Percentiles rank a stretch among this genome's conserved stretches.
These are phyloP conservation scores for Sycophila sp. DNA, from an alignment of 1,140 invertebrate genomes.

Conservation along the genomic window DNA sequence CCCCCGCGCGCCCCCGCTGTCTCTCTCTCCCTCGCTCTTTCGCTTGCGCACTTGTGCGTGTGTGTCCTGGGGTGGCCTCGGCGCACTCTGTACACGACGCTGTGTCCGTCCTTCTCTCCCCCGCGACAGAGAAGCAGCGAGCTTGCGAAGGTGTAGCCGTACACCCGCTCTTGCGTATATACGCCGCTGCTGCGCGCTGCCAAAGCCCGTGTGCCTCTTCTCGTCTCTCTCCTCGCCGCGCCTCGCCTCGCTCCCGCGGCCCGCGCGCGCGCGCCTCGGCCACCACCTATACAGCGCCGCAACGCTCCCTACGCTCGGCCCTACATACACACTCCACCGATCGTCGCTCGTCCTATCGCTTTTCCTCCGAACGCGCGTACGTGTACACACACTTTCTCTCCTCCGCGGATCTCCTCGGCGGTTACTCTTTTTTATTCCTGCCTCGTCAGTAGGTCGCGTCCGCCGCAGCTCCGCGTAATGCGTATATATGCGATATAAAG, in stretches of 20 bases:
- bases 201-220: background rate
- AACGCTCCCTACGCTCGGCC: background rate
- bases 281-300: background rate
- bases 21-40: background rate
- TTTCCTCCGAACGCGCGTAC: too few relatives aligned
- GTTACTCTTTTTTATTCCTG: too few relatives aligned
- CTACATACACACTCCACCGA: background rate
- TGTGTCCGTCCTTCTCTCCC: background rate
- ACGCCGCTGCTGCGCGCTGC: background rate
- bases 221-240: background rate
- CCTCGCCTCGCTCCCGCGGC: background rate
- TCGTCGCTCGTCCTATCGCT: background rate
- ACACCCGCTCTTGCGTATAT: background rate
- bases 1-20: background rate
- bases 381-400: too few relatives aligned
- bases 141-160: background rate
- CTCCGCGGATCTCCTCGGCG: too few relatives aligned
- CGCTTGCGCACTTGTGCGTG: slow-evolving; percentile 5
- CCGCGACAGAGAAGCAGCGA: too few relatives aligned
- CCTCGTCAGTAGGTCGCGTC: too few relatives aligned
- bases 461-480: too few relatives aligned
- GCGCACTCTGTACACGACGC: background rate
- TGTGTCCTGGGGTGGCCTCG: slow-evolving; percentile 24
- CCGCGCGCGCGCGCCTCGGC: background rate
- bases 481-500: too few relatives aligned